A percentile compares a stretch with the other conserved stretches of the same genome.
These are phyloP conservation scores for Drosophila nigromelanica DNA, from an alignment of 1,140 invertebrate species.

Conservation along the genomic window DNA sequence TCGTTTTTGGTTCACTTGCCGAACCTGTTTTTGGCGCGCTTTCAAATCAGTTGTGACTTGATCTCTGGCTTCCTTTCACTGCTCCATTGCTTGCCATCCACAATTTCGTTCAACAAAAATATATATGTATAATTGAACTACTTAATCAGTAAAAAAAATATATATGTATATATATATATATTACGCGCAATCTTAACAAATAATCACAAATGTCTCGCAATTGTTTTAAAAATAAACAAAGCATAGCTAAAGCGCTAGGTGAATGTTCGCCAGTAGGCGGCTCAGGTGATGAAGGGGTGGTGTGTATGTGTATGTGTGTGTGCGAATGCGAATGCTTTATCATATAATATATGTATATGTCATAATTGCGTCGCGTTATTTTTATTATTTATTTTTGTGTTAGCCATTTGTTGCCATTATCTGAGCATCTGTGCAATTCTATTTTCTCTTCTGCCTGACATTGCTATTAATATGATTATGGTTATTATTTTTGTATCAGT, in stretches of 20 bases:
- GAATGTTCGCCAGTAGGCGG: constrained; percentile 7
- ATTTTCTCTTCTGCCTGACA: constrained; percentile 33
- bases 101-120: background rate
- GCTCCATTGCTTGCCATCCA: constrained; percentile 21
- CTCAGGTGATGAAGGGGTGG: background rate
- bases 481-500: constrained; percentile 42
- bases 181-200: background rate
- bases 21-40: constrained; percentile 75
- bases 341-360: constrained; percentile 36
- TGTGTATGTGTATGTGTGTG: constrained; percentile 24
- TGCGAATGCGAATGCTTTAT: background rate
- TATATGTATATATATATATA: too few species aligned
- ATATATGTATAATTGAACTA: constrained; percentile 12
- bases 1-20: constrained; percentile 37
- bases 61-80: constrained; percentile 42
- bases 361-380: constrained; percentile 67
- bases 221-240: constrained; percentile 63
- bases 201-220: constrained; percentile 31
- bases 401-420: constrained; percentile 48
- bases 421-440: constrained; percentile 49
- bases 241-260: constrained; percentile 13
- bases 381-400: constrained; percentile 8
- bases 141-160: constrained; percentile 2
- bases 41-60: constrained; percentile 42
- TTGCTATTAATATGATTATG: constrained; percentile 55